phyloP scores from a whole-genome alignment of 2,888 invertebrate species.

The Ligdia adustata region DNA sequence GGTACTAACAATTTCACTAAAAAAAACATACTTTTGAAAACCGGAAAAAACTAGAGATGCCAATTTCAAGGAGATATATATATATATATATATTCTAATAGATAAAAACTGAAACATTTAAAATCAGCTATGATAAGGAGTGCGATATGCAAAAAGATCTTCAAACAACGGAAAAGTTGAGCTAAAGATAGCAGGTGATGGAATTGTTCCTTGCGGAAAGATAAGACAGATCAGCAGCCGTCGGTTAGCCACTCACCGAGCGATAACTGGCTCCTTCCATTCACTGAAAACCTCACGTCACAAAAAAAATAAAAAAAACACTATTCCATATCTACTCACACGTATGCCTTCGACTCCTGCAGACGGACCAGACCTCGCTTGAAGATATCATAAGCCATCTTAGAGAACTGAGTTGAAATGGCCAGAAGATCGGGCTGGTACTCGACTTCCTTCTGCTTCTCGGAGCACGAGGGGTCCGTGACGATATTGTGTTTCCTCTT shows the following conservation, averaged over 20 bases:
- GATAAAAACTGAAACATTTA: too few species aligned
- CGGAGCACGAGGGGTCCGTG: slow-evolving; percentile 62
- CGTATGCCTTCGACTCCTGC: slow-evolving; percentile 75
- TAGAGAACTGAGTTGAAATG: slow-evolving; percentile 75
- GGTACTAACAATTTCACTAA: too few species aligned
- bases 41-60: too few species aligned
- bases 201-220: not conserved
- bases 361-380: slow-evolving; percentile 58
- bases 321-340: slow-evolving; percentile 78
- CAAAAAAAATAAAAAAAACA: too few species aligned
- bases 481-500: slow-evolving; percentile 75
- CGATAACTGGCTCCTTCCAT: not conserved
- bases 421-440: slow-evolving; percentile 79
- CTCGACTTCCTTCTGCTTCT: slow-evolving; percentile 65
- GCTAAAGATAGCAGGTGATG: slow-evolving; percentile 4
- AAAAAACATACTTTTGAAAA: too few species aligned
- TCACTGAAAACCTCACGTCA: not conserved
- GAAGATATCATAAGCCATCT: slow-evolving; percentile 65
- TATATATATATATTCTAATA: too few species aligned
- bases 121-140: too few species aligned
- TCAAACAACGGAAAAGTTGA: too few species aligned
- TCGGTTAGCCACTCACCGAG: not conserved
- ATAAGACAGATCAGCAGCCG: slow-evolving; percentile 9
- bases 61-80: too few species aligned
- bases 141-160: too few species aligned